Conservation (phyloP, 2,888 invertebrate species). For the Alloscopus bannaensis region DNA sequence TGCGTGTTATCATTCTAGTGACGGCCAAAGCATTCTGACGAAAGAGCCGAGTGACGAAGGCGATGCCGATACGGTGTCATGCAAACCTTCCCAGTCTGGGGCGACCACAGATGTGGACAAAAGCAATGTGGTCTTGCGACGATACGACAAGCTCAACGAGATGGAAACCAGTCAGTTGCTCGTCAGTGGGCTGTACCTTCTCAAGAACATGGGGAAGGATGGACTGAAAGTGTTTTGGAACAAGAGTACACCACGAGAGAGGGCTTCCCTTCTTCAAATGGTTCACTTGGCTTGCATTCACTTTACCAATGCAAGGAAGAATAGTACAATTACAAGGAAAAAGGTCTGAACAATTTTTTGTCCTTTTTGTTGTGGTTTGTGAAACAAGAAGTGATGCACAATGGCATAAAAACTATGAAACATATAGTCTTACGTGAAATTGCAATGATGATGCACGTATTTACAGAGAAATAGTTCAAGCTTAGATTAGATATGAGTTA, state of each 20-base stretch:
- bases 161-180: slow-evolving; percentile 72
- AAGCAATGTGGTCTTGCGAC: slow-evolving; percentile 71
- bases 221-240: slow-evolving; percentile 70
- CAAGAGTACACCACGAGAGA: slow-evolving; percentile 69
- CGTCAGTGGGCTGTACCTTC: slow-evolving; percentile 71
- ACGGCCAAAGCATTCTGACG: slow-evolving; percentile 67
- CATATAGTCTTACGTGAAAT: no score
- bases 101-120: slow-evolving; percentile 69
- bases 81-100: slow-evolving; percentile 62
- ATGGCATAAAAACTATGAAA: no score
- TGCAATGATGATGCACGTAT: no score
- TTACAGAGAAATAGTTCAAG: no score
- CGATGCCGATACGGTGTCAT: slow-evolving; percentile 65
- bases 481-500: no score
- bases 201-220: slow-evolving; percentile 71
- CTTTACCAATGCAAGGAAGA: slow-evolving; percentile 72
- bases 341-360: slow-evolving; percentile 67
- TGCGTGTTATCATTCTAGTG: slow-evolving; percentile 54
- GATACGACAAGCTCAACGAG: slow-evolving; percentile 72
- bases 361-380: no score
- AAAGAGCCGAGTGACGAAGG: slow-evolving; percentile 71
- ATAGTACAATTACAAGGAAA: slow-evolving; percentile 72
- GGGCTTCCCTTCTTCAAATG: slow-evolving; percentile 72
- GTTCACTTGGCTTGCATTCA: slow-evolving; percentile 71
- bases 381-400: no score